A percentile compares a stretch with the other conserved stretches of the same genome.
These are phyloP conservation scores for Lerista edwardsae DNA, from an alignment of 2,797 vertebrate genomes.

Conservation along the genomic window DNA sequence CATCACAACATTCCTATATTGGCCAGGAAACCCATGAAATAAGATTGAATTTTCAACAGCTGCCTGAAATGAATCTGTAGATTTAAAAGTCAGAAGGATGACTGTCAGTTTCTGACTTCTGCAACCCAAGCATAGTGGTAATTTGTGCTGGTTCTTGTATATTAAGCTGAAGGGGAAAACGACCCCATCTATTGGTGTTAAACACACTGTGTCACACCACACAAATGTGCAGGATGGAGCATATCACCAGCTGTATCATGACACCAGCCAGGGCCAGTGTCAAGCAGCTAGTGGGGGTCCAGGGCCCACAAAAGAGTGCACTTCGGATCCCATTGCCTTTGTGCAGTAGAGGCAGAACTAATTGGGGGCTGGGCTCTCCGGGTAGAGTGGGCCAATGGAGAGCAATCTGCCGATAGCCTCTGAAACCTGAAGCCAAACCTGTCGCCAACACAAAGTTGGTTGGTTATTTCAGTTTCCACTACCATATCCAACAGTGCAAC, in stretches of 20 bases:
- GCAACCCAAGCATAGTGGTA: slow-evolving; percentile 2
- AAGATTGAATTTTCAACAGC: slow-evolving; percentile 20
- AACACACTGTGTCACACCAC: neutral
- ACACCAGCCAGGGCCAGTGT: too few relatives aligned
- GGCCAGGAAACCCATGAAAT: slow-evolving; percentile 17
- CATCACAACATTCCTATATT: slow-evolving; percentile 26
- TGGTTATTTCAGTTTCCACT: neutral
- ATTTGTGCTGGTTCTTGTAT: slow-evolving; percentile 25
- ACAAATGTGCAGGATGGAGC: neutral
- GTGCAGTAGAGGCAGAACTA: too few relatives aligned
- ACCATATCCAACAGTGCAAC: too few relatives aligned
- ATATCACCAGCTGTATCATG: neutral
- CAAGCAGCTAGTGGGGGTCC: neutral
- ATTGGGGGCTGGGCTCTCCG: too few relatives aligned
- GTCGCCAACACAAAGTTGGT: neutral
- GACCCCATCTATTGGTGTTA: neutral
- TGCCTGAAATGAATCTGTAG: slow-evolving; percentile 22
- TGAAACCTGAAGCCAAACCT: too few relatives aligned
- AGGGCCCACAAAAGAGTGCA: too few relatives aligned
- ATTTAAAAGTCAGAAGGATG: slow-evolving; percentile 30
- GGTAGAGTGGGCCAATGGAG: too few relatives aligned
- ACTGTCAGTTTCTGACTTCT: slow-evolving; percentile 8
- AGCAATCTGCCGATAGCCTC: too few relatives aligned
- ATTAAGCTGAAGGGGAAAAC: slow-evolving; percentile 21
- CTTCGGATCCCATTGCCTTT: too few relatives aligned